Percentiles rank a stretch among this genome's conserved stretches.
Conservation (phyloP, 2,797 vertebrate genomes). For the Perodicticus potto region DNA sequence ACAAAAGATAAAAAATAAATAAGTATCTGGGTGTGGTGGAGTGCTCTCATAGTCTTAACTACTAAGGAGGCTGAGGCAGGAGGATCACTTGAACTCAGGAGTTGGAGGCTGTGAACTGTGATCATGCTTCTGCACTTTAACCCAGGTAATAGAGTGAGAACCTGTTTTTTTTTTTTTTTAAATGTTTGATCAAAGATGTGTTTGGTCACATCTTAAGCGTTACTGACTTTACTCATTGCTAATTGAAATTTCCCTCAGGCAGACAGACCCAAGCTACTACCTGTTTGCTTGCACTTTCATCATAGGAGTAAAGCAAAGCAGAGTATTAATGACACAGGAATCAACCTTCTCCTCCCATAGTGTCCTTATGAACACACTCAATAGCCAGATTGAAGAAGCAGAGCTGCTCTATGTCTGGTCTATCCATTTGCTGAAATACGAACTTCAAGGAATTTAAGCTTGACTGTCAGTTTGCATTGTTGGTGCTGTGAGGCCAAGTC, state of each 20-base stretch:
- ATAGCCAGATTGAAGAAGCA: neutral
- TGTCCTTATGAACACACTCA: neutral
- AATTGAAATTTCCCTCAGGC: neutral
- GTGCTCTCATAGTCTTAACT: no score
- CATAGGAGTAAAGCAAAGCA: neutral
- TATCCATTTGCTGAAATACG: neutral
- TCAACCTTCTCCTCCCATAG: neutral
- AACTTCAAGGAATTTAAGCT: neutral
- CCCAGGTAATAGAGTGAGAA: no score
- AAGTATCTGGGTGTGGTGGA: no score
- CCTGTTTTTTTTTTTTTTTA: no score
- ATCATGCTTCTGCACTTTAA: no score
- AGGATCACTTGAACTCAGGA: no score
- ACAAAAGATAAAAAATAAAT: no score
- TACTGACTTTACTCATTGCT: neutral
- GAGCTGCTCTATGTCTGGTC: neutral
- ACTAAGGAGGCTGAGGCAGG: no score
- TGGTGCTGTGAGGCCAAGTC: neutral
- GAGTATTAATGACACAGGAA: neutral
- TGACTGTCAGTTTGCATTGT: neutral
- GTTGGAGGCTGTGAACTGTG: no score
- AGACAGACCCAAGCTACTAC: neutral
- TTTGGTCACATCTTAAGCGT: neutral
- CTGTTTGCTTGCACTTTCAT: neutral
- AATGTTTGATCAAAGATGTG: neutral